Evolutionary conservation across 2,888 invertebrate genomes (phyloP), one percentile per base, ranked within the genome.

Genomic region (Embidobia sp.): DNA sequence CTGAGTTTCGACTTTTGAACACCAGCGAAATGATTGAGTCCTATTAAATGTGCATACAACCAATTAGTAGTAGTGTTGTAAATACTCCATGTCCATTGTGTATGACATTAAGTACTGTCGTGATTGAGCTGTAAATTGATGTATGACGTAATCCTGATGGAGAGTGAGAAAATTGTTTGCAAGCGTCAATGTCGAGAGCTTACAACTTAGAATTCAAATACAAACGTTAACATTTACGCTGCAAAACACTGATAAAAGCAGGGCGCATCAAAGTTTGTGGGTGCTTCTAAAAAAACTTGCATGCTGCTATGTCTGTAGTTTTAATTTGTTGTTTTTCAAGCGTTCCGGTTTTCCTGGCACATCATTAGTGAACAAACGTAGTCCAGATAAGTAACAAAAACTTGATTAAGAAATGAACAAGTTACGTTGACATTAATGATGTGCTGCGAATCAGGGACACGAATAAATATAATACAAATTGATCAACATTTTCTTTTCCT

Each of bases 401-500:
- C 6, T 49, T 40, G n/a, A n/a, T n/a, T n/a, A n/a, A n/a, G n/a
- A n/a, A n/a, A n/a, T n/a, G n/a, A n/a, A n/a, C n/a, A n/a, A n/a
- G n/a, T n/a, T n/a, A n/a, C n/a, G n/a, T n/a, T n/a, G n/a, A n/a
- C n/a, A n/a, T 73, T 48, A 61, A 73, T 78, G 69, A 57, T 80
- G 70, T 67, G 48, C 67, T 48, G 59, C 76, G 72, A 22, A 31
- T 35, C 27, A 18, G 77, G 78, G 79, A 79, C 82, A 82, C 78
- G 78, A 83, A 81, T 31, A 55, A 85, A 85, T 82, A 84, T 83
- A 79, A 87, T 87, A 86, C 85, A 80, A 86, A 89, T 90, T 90
- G 90, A 90, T 90, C 90, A 90, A 90, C 86, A 87, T 89, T 90
- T 90, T 90, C 90, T 91, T 90, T 90, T 90, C 90, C 90, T 90